A percentile compares a stretch with the other conserved stretches of the same genome.
These are phyloP conservation scores for Acrobasis repandana DNA, from an alignment of 2,888 invertebrate genomes.

Conservation along the genomic window DNA sequence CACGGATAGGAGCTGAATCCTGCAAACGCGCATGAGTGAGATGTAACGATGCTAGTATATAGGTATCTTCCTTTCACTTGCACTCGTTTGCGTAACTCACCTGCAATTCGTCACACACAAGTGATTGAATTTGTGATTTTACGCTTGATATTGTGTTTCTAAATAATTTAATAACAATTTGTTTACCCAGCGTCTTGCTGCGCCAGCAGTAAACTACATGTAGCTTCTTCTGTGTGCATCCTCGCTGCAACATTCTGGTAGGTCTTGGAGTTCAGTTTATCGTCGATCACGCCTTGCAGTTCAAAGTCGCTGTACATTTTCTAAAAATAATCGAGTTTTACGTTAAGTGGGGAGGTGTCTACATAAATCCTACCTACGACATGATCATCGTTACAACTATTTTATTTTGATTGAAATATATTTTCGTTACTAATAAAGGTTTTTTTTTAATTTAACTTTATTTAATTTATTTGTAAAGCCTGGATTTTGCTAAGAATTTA, in stretches of 20 bases:
- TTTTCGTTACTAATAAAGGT: background rate
- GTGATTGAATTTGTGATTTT: no score
- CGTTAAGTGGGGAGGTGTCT: background rate
- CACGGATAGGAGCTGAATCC: no score
- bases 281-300: slow-evolving; percentile 98
- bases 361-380: no score
- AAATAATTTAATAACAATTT: background rate
- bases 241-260: slow-evolving; percentile 96
- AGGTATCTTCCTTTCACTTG: no score
- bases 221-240: slow-evolving; percentile 98
- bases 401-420: no score
- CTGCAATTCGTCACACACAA: no score
- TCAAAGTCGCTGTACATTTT: slow-evolving; percentile 99
- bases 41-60: no score
- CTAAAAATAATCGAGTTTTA: slow-evolving; percentile 73
- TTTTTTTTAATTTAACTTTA: background rate
- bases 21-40: no score
- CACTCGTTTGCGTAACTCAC: no score
- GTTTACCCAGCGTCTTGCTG: slow-evolving; percentile 87
- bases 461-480: no score
- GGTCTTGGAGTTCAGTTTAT: slow-evolving; percentile 96
- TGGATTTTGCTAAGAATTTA: background rate
- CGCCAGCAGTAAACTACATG: slow-evolving; percentile 93
- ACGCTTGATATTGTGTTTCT: no score
- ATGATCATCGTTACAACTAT: no score